Evolutionary conservation across 1,140 invertebrate species (phyloP).

Genomic region (Batillaria attramentaria): DNA sequence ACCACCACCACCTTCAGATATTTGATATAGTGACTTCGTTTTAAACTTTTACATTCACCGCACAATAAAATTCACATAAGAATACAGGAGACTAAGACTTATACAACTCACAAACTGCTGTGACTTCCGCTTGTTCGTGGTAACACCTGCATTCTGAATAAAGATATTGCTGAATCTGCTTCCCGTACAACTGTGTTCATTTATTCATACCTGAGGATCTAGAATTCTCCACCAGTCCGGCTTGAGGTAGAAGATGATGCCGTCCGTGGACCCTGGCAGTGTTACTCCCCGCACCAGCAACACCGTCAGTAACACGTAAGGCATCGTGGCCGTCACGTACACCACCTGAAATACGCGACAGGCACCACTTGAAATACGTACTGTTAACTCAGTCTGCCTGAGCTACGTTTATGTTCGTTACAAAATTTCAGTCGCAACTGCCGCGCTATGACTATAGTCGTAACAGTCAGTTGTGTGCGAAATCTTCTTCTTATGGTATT

Average conservation of each 20-base stretch:
- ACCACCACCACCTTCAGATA: background rate
- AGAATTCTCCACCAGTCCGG: constrained; percentile 74
- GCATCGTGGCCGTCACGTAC: constrained; percentile 12
- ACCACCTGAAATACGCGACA: too few relatives aligned
- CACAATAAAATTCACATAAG: background rate
- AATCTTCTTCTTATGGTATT: too few relatives aligned
- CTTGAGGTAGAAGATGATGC: constrained; percentile 90
- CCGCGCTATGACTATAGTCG: too few relatives aligned
- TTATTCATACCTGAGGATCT: constrained; percentile 67
- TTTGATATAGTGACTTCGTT: background rate
- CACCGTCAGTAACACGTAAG: constrained; percentile 78
- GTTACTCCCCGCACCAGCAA: constrained; percentile 92
- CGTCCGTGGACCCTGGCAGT: constrained; percentile 91
- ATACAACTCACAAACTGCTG: background rate
- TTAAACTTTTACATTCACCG: background rate
- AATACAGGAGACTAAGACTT: background rate
- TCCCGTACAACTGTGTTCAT: background rate
- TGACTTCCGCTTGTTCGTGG: background rate
- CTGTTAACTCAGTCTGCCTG: too few relatives aligned
- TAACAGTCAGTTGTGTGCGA: too few relatives aligned
- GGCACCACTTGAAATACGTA: too few relatives aligned
- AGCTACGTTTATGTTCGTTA: too few relatives aligned
- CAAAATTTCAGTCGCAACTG: too few relatives aligned
- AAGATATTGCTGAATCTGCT: background rate
- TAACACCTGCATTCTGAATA: background rate